Percentiles rank a stretch among this genome's conserved stretches.
Evolutionary conservation across 2,797 vertebrate genomes (phyloP).

Genomic region (Pangasius macronema): DNA sequence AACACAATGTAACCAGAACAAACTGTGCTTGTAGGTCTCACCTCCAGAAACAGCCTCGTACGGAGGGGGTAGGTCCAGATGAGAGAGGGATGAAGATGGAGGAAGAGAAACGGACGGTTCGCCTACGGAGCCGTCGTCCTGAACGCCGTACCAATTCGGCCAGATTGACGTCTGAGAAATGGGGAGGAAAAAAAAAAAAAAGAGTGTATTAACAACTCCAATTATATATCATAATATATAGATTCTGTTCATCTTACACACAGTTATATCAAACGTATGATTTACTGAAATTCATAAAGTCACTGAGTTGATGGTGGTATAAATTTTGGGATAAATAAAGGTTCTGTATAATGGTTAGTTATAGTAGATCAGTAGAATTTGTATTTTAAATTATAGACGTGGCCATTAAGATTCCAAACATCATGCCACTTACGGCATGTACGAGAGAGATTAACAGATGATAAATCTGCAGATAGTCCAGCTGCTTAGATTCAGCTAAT

Average conservation of each 20-base stretch:
- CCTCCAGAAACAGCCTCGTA: conserved; percentile 82
- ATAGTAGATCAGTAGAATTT: background rate
- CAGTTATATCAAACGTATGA: background rate
- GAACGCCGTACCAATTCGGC: conserved; percentile 81
- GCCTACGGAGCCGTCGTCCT: conserved; percentile 79
- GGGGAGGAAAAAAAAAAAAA: conserved; percentile 24
- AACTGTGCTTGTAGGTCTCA: conserved; percentile 54
- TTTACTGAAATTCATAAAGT: background rate
- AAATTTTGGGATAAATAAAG: background rate
- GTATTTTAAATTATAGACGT: background rate
- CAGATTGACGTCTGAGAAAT: conserved; percentile 76
- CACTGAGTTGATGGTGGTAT: background rate
- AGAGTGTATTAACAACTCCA: background rate
- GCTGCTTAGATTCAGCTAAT: background rate
- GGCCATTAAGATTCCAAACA: background rate
- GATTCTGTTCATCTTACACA: background rate
- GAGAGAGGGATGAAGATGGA: conserved; percentile 78
- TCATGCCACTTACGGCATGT: background rate
- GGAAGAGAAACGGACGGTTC: conserved; percentile 77
- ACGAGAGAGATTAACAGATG: background rate
- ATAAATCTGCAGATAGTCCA: background rate
- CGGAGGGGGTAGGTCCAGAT: conserved; percentile 82
- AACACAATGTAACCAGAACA: background rate
- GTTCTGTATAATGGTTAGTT: background rate
- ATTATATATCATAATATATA: background rate